Percentiles rank a stretch among this genome's conserved stretches.
Conservation (phyloP, 2,888 invertebrate genomes). For the Sarcophaga caerulescens region DNA sequence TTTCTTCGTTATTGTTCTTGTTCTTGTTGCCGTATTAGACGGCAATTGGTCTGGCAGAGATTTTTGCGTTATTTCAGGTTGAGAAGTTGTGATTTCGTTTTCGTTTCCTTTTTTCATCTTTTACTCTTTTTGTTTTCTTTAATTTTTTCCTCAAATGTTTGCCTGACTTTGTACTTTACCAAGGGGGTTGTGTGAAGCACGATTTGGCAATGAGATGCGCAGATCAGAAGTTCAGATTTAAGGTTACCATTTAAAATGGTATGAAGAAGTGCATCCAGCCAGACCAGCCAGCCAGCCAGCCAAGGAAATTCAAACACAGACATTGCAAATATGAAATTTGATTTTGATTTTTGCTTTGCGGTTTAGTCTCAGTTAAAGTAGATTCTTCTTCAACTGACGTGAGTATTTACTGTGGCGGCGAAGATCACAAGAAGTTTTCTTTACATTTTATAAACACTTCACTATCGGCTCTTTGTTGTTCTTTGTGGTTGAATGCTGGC, state of each 20-base stretch:
- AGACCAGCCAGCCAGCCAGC: background rate
- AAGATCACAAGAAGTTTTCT: conserved; percentile 76
- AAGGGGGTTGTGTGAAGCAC: conserved; percentile 68
- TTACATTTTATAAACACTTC: conserved; percentile 47
- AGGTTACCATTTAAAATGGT: conserved; percentile 63
- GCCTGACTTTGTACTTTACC: conserved; percentile 34
- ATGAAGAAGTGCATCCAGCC: conserved; percentile 32
- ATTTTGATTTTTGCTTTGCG: background rate
- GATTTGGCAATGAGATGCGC: conserved; percentile 68
- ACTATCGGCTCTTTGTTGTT: conserved; percentile 7
- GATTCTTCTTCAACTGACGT: conserved; percentile 81
- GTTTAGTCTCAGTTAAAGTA: conserved; percentile 73
- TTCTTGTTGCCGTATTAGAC: conserved; percentile 64
- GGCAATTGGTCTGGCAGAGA: conserved; percentile 69
- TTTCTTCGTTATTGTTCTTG: no score
- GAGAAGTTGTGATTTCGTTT: conserved; percentile 60
- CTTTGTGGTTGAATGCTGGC: background rate
- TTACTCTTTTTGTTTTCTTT: background rate
- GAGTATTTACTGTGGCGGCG: conserved; percentile 80
- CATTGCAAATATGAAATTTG: conserved; percentile 1
- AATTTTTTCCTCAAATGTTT: conserved; percentile 17
- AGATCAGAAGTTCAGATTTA: conserved; percentile 70
- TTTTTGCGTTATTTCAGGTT: conserved; percentile 46
- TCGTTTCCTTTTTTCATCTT: conserved; percentile 1
- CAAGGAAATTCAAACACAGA: background rate